Evolutionary conservation across 2,888 invertebrate species (phyloP), one percentile per base, ranked within the genome.

Genomic region (Myathropa florea): DNA sequence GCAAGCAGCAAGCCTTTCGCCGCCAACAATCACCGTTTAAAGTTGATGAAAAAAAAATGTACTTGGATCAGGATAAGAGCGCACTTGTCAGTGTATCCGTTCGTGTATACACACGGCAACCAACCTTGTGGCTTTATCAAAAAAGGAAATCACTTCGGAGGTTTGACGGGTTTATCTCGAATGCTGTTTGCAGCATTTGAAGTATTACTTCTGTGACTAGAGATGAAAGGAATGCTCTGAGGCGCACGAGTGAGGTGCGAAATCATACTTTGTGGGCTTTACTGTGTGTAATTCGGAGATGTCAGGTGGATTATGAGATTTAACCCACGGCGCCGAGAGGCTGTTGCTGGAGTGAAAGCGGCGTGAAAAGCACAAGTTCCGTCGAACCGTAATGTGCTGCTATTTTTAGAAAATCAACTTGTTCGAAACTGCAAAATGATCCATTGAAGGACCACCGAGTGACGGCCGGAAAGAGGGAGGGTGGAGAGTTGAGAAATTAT

Each of bases 241-340:
- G 53, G 21, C 12, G 36, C 24, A 18, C 46, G 18, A 30, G n/a
- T n/a, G 21, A 63, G 33, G 33, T 33, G 33, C 24, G 21, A 61
- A 46, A 71, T 30, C 39, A 12, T 26, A 60, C 60, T 30, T 61
- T 14, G 53, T 21, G 12, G 65, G 28, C 28, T 28, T 57, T 26
- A 0, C 4, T 14, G 30, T 30, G 26, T 33, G 59, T 39, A 64
- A 36, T 64, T 64, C 55, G 36, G 24, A 14, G 21, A 73, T 57
- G 55, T 24, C 57, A 60, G 60, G 33, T 24, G 76, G 53, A 67
- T 76, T 26, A 76, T 65, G 23, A 26, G 75, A 67, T 60, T 76
- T 76, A 76, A 30, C 18, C 18, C 21, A 10, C 21, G 6, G 18
- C 12, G 14, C 4, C 28, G 28, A n/a, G 39, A 21, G 33, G 28